Percentiles rank a stretch among this genome's conserved stretches.
phyloP scores from a whole-genome alignment of 2,888 invertebrate species.

The Petrolisthes cinctipes region DNA sequence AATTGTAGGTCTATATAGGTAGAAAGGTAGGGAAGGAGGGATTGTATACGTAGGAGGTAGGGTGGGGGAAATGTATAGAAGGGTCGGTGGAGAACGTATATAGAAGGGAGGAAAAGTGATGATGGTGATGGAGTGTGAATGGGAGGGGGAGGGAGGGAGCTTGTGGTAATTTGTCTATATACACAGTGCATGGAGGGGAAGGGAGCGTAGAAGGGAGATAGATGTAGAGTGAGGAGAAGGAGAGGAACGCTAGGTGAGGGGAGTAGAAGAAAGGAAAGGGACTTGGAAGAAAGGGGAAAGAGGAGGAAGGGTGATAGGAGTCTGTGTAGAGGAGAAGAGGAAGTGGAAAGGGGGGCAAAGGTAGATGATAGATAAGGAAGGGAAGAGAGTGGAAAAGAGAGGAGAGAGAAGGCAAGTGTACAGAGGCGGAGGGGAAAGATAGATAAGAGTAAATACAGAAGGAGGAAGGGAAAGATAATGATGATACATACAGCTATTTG shows the following conservation, averaged over 20 bases:
- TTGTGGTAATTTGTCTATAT: too few relatives aligned
- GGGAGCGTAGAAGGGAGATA: not conserved
- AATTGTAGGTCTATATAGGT: not conserved
- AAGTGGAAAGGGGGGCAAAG: not conserved
- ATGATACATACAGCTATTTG: too few relatives aligned
- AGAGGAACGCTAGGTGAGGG: not conserved
- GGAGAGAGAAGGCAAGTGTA: not conserved
- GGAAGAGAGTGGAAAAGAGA: not conserved
- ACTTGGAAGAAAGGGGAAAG: not conserved
- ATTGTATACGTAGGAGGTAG: not conserved
- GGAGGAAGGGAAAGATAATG: not conserved
- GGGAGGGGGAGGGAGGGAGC: not conserved
- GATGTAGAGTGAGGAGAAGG: not conserved
- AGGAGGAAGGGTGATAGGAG: not conserved
- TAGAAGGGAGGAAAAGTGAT: not conserved
- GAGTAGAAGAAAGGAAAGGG: not conserved
- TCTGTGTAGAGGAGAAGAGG: not conserved
- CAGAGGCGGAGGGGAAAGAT: not conserved
- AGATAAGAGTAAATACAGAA: not conserved
- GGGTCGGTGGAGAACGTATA: not conserved
- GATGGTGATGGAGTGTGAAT: not conserved
- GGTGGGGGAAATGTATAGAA: not conserved
- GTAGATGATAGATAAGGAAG: not conserved
- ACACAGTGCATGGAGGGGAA: not conserved
- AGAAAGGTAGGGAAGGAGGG: not conserved